A percentile compares a stretch with the other conserved stretches of the same genome.
Conservation (phyloP, 2,888 invertebrate genomes). For the Synergus itoensis region DNA sequence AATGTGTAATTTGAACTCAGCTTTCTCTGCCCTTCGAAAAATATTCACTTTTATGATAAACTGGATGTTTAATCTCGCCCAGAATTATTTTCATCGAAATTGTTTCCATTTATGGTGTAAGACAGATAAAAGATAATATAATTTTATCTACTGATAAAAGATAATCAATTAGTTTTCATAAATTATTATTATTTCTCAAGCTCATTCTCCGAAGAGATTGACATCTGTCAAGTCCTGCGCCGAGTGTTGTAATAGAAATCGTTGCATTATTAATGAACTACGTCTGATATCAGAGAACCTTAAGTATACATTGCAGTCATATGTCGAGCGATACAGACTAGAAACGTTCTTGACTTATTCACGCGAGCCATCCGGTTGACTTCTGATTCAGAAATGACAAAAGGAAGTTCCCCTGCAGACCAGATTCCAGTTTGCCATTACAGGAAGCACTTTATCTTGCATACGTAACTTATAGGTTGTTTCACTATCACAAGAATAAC, state of each 20-base stretch:
- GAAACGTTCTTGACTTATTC: conserved; percentile 60
- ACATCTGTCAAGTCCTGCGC: not conserved
- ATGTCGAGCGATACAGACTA: not conserved
- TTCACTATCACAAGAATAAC: too few species aligned
- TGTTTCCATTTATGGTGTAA: too few species aligned
- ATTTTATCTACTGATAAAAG: too few species aligned
- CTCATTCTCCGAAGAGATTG: not conserved
- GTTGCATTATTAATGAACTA: conserved; percentile 4
- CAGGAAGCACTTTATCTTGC: conserved; percentile 14
- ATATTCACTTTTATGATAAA: not conserved
- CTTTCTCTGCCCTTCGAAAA: not conserved
- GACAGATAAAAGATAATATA: too few species aligned
- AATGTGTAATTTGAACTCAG: not conserved
- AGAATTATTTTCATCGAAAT: not conserved
- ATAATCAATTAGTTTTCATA: not conserved
- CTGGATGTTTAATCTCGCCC: not conserved
- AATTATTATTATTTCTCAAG: not conserved
- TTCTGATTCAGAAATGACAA: conserved; percentile 51
- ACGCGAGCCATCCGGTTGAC: conserved; percentile 46
- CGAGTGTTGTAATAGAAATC: not conserved
- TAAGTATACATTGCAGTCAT: conserved; percentile 3
- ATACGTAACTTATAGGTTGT: not conserved
- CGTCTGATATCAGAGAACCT: not conserved
- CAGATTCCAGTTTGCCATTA: not conserved
- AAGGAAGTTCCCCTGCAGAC: conserved; percentile 57